Conservation (phyloP, 2,113 vertebrate species). For the Salvator merianae region DNA sequence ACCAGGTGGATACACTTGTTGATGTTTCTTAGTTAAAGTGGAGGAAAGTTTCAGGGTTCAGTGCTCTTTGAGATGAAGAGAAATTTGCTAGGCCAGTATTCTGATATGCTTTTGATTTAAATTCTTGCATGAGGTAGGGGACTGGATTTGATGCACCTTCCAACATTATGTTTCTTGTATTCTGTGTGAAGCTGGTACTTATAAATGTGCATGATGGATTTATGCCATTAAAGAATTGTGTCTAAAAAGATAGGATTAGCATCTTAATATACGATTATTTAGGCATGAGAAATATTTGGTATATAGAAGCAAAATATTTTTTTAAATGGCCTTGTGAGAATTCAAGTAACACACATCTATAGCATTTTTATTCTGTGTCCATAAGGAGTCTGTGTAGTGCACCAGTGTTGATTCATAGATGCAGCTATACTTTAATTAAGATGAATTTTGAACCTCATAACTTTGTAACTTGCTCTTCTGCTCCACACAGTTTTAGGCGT, state of each 20-base stretch:
- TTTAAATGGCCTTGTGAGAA: not conserved
- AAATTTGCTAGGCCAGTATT: too few species aligned
- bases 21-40: too few species aligned
- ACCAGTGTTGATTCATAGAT: slow-evolving; percentile 49
- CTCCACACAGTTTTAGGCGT: slow-evolving; percentile 64
- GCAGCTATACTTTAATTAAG: slow-evolving; percentile 39
- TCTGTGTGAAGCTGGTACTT: not conserved
- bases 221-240: not conserved
- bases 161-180: too few species aligned
- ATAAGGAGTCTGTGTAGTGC: not conserved
- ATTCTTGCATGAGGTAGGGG: too few species aligned
- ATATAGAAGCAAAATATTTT: not conserved
- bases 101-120: too few species aligned
- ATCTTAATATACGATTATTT: not conserved
- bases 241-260: not conserved
- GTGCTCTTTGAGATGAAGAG: too few species aligned
- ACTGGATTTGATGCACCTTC: too few species aligned
- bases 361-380: not conserved
- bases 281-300: slow-evolving; percentile 4
- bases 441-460: slow-evolving; percentile 49
- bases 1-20: too few species aligned
- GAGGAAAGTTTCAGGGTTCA: too few species aligned
- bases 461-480: slow-evolving; percentile 58
- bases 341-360: accelerated
- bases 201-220: too few species aligned